phyloP scores from a whole-genome alignment of 2,888 invertebrate genomes.

The Amiota communis region DNA sequence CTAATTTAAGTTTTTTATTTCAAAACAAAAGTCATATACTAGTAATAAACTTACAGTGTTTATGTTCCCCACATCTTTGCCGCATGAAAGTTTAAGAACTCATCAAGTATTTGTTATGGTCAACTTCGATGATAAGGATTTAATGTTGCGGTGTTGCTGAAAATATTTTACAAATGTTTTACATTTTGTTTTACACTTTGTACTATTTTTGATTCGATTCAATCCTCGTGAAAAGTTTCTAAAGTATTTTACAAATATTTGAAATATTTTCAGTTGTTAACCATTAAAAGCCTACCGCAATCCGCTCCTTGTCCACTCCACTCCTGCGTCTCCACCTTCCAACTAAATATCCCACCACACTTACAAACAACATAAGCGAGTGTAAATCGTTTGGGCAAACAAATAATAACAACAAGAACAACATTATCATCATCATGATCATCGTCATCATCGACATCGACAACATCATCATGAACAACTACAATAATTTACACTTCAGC shows the following conservation, averaged over 20 bases:
- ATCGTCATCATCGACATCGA: too few relatives aligned
- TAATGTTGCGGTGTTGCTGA: too few relatives aligned
- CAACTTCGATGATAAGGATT: too few relatives aligned
- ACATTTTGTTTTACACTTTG: background rate
- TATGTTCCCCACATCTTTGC: too few relatives aligned
- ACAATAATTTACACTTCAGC: conserved; percentile 27
- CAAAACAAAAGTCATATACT: too few relatives aligned
- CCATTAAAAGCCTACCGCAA: conserved; percentile 17
- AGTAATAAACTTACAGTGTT: too few relatives aligned
- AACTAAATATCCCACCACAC: background rate
- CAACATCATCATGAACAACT: too few relatives aligned
- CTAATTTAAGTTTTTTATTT: too few relatives aligned
- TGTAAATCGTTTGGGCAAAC: conserved; percentile 5
- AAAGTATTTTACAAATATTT: conserved; percentile 29
- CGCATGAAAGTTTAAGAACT: too few relatives aligned
- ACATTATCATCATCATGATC: too few relatives aligned
- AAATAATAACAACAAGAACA: conserved; percentile 16
- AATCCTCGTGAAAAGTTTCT: background rate
- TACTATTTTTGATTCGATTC: background rate
- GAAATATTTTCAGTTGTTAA: conserved; percentile 18
- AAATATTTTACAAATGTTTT: background rate
- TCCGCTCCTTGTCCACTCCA: background rate
- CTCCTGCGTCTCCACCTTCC: background rate
- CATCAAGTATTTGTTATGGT: too few relatives aligned
- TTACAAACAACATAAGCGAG: background rate